Percentiles rank a stretch among this genome's conserved stretches.
These are phyloP conservation scores for Hormaphis cornu DNA, from an alignment of 1,140 invertebrate species.

Conservation along the genomic window DNA sequence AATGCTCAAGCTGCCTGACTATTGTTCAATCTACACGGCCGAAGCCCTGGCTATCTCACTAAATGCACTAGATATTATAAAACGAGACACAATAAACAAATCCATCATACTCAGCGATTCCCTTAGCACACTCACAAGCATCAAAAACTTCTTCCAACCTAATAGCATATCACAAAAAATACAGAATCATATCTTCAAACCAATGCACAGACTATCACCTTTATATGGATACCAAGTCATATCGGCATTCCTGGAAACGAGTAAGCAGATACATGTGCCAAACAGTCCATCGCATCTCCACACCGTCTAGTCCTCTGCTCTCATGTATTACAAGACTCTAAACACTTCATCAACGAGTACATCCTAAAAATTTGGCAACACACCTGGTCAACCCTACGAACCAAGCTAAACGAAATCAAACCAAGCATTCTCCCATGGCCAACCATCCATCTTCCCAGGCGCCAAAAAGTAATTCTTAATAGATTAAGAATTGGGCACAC, in stretches of 20 bases:
- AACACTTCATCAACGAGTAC: not conserved
- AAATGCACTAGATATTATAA: not conserved
- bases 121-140: not conserved
- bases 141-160: not conserved
- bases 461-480: not conserved
- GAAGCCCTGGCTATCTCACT: not conserved
- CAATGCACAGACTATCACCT: not conserved
- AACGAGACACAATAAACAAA: not conserved
- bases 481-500: not conserved
- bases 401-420: not conserved
- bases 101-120: not conserved
- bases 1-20: not conserved
- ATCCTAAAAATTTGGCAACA: not conserved
- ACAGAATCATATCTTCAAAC: not conserved
- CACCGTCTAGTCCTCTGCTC: not conserved
- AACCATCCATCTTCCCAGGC: not conserved
- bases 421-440: not conserved
- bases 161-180: not conserved
- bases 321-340: not conserved
- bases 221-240: slow-evolving; percentile 27
- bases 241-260: not conserved
- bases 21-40: not conserved
- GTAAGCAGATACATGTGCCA: not conserved
- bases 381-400: not conserved
- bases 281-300: not conserved